Evolutionary conservation across 2,888 invertebrate genomes (phyloP), one percentile per base, ranked within the genome.

Genomic region (Drosophila neotestacea): DNA sequence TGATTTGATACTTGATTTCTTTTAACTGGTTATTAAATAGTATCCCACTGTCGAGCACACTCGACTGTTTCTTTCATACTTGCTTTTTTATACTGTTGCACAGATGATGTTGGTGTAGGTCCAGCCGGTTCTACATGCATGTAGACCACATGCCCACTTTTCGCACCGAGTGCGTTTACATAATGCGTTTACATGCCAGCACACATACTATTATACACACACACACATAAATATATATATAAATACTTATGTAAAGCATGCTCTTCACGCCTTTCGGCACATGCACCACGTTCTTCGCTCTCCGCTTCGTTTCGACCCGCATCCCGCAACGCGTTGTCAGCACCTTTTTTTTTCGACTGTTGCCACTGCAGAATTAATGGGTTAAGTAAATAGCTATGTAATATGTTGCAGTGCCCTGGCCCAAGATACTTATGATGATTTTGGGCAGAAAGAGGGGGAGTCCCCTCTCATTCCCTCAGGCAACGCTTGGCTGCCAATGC

Each of bases 351-450:
- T 77, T 62, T 70, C 50, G 59, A 79, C 81, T 70, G 74, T 70
- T 64, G 65, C 62, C 62, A 52, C 63, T 67, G 65, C 73, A 70
- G 46, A 74, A 85, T 85, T 84, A 84, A 85, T 84, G 83, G 88
- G 88, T 82, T 87, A 88, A 88, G 77, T 84, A 84, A 84, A 84
- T 88, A 85, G 72, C 85, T 70, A 70, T 82, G 85, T 84, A 76
- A 87, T 81, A 73, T 74, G 65, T 61, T 64, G 66, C 69, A 65
- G 38, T 61, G 42, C 51, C 44, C 28, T 22, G 36, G 30, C 61
- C 16, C 44, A 56, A 36, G 38, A 3, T 22, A 22, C 22, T 22
- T 28, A 38, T 46, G 9, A 36, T 13, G 42, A 28, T 34, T 36
- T n/a, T 30, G 38, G 52, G 63, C 6, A 41, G 47, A 16, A 28